Base-by-base conservation (phyloP, 2,888 invertebrate species). In the Hirudinaria manillensis region DNA sequence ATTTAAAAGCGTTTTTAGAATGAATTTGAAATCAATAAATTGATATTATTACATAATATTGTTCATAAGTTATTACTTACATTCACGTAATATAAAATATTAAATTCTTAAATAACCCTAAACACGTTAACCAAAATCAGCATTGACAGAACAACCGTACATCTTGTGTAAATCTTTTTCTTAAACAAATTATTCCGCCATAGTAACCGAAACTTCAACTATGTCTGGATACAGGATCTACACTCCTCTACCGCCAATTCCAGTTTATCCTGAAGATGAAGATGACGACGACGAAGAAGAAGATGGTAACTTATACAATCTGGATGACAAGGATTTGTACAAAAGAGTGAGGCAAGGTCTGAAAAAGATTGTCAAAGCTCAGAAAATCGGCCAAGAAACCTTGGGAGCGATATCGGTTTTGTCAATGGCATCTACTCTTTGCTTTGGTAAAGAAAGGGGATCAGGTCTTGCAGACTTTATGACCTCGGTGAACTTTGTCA, bases 211-310 rank as follows among this genome's bases (percentile, higher is more conserved):
- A 45, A 45, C 10, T 1, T 45, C 45, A 10, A 7, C 45, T 10
- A 68, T 68, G 68, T 3, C n/a, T n/a, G 7, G 13, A 34, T 7
- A n/a, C n/a, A 29, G 68, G 13, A 68, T 68, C 32, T 74, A 61
- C 74, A 74, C 66, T 27, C 74, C 74, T 65, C 66, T 74, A 21
- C 74, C 74, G 29, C 66, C 74, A 19, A 74, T 74, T 0, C n/a
- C 51, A 27, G 51, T 45, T 27, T 27, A 32, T 19, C 29, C 34
- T n/a, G n/a, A 34, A 3, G 55, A 72, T 21, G 72, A 51, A 16
- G 72, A 45, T 24, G n/a, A 24, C 16, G 32, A 55, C 19, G 34
- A n/a, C 19, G 45, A 24, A 27, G 67, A 51, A 3, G 45, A 61
- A 2, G 67, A 45, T 0, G 38, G 24, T 16, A 16, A n/a, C 36